A percentile compares a stretch with the other conserved stretches of the same genome.
phyloP scores from a whole-genome alignment of 1,140 invertebrate genomes.

The Sycophaga agraensis region DNA sequence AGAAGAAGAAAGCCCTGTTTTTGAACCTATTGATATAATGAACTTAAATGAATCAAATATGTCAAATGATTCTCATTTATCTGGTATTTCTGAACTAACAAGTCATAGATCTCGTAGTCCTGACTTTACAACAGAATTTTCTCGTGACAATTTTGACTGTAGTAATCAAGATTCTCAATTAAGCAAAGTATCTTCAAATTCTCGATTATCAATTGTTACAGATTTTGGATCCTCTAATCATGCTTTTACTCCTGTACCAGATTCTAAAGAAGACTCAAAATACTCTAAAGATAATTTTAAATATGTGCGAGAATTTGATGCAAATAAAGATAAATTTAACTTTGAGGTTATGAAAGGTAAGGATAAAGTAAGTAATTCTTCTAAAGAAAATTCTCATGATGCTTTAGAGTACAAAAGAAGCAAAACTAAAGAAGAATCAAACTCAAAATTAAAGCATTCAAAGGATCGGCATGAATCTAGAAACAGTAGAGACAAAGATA shows the following conservation, averaged over 20 bases:
- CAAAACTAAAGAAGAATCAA: conserved; percentile 43
- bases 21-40: conserved; percentile 64
- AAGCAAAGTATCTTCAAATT: conserved; percentile 65
- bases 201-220: conserved; percentile 59
- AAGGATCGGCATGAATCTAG: conserved; percentile 45
- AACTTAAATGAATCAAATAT: conserved; percentile 53
- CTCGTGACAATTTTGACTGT: conserved; percentile 51
- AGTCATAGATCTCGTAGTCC: conserved; percentile 56
- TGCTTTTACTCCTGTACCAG: conserved; percentile 43
- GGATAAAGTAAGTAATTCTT: conserved; percentile 41
- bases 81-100: conserved; percentile 63
- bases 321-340: conserved; percentile 53
- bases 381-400: conserved; percentile 48
- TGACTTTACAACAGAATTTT: conserved; percentile 47
- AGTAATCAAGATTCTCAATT: conserved; percentile 61
- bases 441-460: conserved; percentile 35
- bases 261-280: conserved; percentile 49
- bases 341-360: conserved; percentile 46
- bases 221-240: conserved; percentile 56
- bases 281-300: conserved; percentile 45
- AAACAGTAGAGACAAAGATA: conserved; percentile 40
- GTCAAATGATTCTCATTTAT: conserved; percentile 62
- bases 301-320: conserved; percentile 39
- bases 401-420: conserved; percentile 41
- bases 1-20: conserved; percentile 68